Percentiles rank a stretch among this genome's conserved stretches.
Evolutionary conservation across 2,113 vertebrate genomes (phyloP).

Genomic region (Phalacrocorax aristotelis): DNA sequence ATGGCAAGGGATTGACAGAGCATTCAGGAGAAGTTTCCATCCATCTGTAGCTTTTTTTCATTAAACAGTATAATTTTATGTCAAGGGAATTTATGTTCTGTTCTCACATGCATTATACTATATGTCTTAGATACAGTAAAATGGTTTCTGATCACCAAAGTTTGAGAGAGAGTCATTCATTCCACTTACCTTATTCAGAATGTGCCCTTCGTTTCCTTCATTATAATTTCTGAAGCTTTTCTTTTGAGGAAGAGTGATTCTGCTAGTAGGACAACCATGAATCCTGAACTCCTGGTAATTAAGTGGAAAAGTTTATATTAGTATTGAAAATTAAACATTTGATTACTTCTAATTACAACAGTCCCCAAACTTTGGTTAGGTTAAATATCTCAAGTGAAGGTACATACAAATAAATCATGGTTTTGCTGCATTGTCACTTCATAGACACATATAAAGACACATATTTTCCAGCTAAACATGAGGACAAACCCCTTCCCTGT

Average conservation of each 20-base stretch:
- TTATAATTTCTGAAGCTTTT: neutral
- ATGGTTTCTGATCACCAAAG: constrained; percentile 23
- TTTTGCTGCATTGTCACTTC: neutral
- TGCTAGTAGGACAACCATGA: neutral
- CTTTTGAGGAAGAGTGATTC: neutral
- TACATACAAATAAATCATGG: neutral
- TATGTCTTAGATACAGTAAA: constrained; percentile 32
- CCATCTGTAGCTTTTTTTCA: constrained; percentile 55
- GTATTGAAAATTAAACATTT: neutral
- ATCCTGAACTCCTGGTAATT: neutral
- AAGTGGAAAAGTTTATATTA: neutral
- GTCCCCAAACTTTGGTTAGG: neutral
- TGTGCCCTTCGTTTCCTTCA: neutral
- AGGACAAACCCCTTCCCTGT: no score
- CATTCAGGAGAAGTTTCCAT: constrained; percentile 44
- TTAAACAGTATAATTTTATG: constrained; percentile 55
- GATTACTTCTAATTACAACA: neutral
- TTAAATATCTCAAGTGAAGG: neutral
- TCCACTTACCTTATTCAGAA: neutral
- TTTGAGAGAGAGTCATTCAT: constrained; percentile 34
- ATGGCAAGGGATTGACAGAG: constrained; percentile 2
- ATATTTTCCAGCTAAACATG: no score
- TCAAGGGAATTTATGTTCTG: constrained; percentile 56
- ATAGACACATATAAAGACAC: neutral
- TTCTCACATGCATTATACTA: constrained; percentile 4